Conservation (phyloP, 2,888 invertebrate species). For the Phengaris arion region DNA sequence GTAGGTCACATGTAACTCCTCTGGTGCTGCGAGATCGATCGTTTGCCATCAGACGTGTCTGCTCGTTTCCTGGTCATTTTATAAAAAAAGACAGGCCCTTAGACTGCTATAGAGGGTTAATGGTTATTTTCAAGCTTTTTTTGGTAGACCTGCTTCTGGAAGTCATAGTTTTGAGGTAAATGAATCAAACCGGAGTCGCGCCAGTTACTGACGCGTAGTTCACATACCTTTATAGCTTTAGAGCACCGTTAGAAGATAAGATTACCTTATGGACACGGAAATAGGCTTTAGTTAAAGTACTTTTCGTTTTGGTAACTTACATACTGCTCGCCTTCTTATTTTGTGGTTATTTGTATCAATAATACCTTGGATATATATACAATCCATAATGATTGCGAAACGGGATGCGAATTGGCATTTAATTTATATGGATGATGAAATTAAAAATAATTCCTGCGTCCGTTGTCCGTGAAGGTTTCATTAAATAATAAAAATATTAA, state of each 20-base stretch:
- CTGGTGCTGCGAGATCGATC: too few species aligned
- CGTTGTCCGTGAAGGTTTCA: not conserved
- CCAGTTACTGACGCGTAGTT: not conserved
- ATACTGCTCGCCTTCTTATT: not conserved
- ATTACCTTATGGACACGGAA: not conserved
- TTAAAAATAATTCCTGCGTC: not conserved
- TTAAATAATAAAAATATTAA: too few species aligned
- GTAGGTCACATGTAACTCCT: too few species aligned
- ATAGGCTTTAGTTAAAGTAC: not conserved
- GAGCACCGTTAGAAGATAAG: conserved; percentile 14
- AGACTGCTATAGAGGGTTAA: too few species aligned
- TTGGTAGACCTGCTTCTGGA: not conserved
- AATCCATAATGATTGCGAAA: not conserved
- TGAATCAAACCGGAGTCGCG: not conserved
- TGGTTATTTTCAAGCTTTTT: too few species aligned
- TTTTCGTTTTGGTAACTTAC: not conserved
- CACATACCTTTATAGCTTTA: conserved; percentile 5
- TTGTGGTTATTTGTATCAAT: not conserved
- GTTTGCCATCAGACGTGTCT: too few species aligned
- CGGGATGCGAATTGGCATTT: conserved; percentile 3
- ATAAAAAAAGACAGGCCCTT: too few species aligned
- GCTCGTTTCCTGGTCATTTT: too few species aligned
- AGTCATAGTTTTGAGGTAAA: not conserved
- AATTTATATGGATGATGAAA: not conserved
- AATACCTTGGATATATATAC: not conserved